Evolutionary conservation across 2,113 vertebrate genomes (phyloP).

Genomic region (Bettongia penicillata): DNA sequence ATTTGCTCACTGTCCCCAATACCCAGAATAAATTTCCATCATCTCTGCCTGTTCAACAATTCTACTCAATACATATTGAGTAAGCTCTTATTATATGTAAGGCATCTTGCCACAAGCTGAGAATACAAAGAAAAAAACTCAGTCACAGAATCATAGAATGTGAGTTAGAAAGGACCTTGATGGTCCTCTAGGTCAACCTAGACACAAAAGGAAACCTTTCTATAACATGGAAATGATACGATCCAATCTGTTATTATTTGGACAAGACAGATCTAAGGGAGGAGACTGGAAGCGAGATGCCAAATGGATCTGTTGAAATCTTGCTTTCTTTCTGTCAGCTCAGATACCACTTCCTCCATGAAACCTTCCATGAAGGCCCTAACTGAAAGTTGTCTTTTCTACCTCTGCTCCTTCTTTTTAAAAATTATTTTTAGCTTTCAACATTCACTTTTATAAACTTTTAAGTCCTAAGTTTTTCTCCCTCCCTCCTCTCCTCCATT

Average conservation of each 20-base stretch:
- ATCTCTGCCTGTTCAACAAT: background rate
- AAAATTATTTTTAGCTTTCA: no score
- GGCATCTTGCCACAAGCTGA: background rate
- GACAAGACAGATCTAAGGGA: background rate
- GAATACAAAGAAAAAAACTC: background rate
- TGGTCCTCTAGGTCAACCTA: background rate
- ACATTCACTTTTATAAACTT: no score
- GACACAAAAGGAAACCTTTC: background rate
- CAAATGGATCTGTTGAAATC: background rate
- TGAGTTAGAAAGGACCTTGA: background rate
- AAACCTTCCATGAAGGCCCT: background rate
- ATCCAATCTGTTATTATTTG: background rate
- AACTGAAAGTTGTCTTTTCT: background rate
- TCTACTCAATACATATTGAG: background rate
- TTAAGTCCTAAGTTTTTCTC: no score
- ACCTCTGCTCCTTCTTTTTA: no score
- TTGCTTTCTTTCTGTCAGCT: background rate
- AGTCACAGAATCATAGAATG: background rate
- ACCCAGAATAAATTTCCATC: background rate
- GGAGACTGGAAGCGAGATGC: background rate
- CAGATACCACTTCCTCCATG: background rate
- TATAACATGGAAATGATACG: background rate
- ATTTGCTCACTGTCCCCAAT: background rate
- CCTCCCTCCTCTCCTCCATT: no score
- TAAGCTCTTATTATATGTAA: background rate